phyloP scores from a whole-genome alignment of 2,888 invertebrate species.

The Eumerus sabulonum region DNA sequence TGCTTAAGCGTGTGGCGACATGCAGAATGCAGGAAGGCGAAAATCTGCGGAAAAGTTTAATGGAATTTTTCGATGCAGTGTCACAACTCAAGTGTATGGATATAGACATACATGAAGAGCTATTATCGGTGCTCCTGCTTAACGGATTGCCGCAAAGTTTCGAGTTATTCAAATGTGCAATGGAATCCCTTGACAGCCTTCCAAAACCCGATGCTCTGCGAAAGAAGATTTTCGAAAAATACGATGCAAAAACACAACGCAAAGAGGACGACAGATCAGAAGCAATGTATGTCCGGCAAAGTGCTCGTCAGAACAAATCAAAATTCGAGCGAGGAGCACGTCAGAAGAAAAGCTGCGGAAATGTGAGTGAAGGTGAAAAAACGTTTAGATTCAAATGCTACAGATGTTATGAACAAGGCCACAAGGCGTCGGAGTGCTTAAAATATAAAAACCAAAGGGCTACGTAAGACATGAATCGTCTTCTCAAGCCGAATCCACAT shows the following conservation, averaged over 20 bases:
- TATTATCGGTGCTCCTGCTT: conserved; percentile 31
- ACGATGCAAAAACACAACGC: not conserved
- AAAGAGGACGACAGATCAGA: not conserved
- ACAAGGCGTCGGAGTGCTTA: conserved; percentile 20
- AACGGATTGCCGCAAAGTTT: conserved; percentile 43
- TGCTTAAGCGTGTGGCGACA: too few species aligned
- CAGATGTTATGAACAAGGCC: conserved; percentile 19
- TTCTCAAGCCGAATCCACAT: too few species aligned
- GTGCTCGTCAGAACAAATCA: conserved; percentile 3
- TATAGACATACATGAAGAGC: conserved; percentile 24
- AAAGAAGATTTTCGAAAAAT: conserved; percentile 10
- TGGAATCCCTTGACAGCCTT: conserved; percentile 31
- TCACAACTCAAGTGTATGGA: conserved; percentile 26
- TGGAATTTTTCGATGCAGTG: conserved; percentile 28
- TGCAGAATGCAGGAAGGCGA: too few species aligned
- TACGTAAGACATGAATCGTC: too few species aligned
- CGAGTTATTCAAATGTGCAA: conserved; percentile 21
- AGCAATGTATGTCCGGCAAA: conserved; percentile 4
- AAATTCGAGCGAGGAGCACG: too few species aligned
- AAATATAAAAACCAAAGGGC: conserved; percentile 2
- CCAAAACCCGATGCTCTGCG: conserved; percentile 28
- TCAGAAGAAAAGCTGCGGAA: too few species aligned
- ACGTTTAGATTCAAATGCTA: conserved; percentile 31
- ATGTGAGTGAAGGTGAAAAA: conserved; percentile 7
- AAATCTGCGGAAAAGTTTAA: too few species aligned